Evolutionary conservation across 2,797 vertebrate species (phyloP), one percentile per base, ranked within the genome.

Genomic region (Poeciliopsis infans): DNA sequence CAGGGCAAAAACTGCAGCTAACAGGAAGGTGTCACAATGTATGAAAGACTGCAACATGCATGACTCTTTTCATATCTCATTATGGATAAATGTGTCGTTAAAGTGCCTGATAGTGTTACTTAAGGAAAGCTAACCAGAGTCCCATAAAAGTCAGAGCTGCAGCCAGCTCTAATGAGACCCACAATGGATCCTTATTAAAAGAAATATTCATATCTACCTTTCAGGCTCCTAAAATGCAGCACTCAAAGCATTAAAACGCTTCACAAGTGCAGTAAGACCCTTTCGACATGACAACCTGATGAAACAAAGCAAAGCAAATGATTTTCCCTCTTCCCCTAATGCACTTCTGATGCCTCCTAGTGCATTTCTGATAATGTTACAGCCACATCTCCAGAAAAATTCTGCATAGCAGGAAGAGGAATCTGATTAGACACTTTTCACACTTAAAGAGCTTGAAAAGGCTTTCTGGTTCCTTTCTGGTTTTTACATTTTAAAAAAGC

Each of bases 311-410:
- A 66, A 18, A 46, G 25, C 1, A 2, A 13, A 55, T 73, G 66
- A 80, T 59, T 64, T 39, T 12, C 64, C 0, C 36, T 43, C 59
- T 23, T 18, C 12, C n/a, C 12, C 49, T 75, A 23, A 74, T 74
- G 55, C 46, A 69, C 49, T 75, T 51, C 69, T 55, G 59, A 83
- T 72, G 74, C 84, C 80, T 87, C 77, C 78, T 55, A 36, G 72
- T 82, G 78, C 55, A 59, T 74, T 72, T 80, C 59, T 80, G n/a
- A 2, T 59, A 53, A 79, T 79, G 59, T 33, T 77, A 66, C 73
- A 79, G 41, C 23, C 45, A 36, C 25, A 10, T 41, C 75, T 57
- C 33, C 74, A 53, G n/a, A 55, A 45, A 1, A 71, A 83, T 45
- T 10, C 15, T 33, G 47, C 31, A 12, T 39, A 3, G 72, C 43